These are phyloP conservation scores for Therioaphis trifolii DNA, from an alignment of 2,888 invertebrate species.

Conservation along the genomic window DNA sequence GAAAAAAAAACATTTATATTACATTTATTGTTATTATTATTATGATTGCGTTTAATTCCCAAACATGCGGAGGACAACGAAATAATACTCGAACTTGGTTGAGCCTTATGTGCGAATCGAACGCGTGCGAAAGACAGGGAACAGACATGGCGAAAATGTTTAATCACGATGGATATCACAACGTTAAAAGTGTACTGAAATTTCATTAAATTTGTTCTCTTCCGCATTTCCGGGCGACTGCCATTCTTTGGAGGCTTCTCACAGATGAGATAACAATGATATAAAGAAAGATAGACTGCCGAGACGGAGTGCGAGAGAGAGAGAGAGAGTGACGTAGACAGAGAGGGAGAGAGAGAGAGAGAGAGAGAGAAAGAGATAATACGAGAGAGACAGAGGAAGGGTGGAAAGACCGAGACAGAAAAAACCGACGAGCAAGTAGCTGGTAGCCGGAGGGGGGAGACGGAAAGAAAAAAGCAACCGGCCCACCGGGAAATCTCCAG, in stretches of 20 bases:
- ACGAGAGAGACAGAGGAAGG: not conserved
- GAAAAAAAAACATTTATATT: too few species aligned
- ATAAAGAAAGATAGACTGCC: not conserved
- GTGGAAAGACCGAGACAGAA: not conserved
- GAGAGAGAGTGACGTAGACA: not conserved
- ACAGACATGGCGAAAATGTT: conserved; percentile 38
- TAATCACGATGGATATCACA: conserved; percentile 48
- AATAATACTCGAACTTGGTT: not conserved
- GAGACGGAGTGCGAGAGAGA: not conserved
- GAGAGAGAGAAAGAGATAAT: not conserved
- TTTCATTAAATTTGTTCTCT: conserved; percentile 60
- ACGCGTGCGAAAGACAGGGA: too few species aligned
- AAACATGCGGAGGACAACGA: not conserved
- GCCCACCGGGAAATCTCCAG: conserved; percentile 44
- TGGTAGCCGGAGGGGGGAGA: not conserved
- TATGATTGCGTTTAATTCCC: too few species aligned
- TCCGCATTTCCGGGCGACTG: conserved; percentile 42
- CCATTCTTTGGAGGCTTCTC: conserved; percentile 35
- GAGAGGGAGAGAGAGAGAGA: not conserved
- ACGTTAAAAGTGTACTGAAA: conserved; percentile 36
- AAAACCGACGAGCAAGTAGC: not conserved
- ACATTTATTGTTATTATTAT: too few species aligned
- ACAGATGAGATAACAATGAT: conserved; percentile 59
- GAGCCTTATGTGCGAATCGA: not conserved
- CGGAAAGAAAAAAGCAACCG: conserved; percentile 13